Percentiles rank a stretch among this genome's conserved stretches.
These are phyloP conservation scores for Diaprepes abbreviatus DNA, from an alignment of 2,888 invertebrate genomes.

Conservation along the genomic window DNA sequence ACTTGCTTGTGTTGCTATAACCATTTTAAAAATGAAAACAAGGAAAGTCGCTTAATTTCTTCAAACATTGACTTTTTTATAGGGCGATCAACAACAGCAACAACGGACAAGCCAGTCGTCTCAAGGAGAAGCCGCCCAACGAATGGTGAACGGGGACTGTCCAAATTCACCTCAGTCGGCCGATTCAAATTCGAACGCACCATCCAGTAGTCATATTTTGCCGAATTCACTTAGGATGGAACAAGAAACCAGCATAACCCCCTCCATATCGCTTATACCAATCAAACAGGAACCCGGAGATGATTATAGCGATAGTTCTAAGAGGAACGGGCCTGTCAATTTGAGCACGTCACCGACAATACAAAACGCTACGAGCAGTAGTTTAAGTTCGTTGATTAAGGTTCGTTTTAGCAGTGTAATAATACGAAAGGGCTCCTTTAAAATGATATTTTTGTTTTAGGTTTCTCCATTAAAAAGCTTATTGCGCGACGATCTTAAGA, in stretches of 20 bases:
- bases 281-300: conserved; percentile 80
- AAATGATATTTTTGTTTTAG: conserved; percentile 30
- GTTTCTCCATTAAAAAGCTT: conserved; percentile 88
- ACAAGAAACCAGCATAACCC: conserved; percentile 78
- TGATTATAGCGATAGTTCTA: conserved; percentile 66
- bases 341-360: conserved; percentile 62
- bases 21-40: no score
- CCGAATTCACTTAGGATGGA: conserved; percentile 65
- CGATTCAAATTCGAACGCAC: conserved; percentile 81
- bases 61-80: no score
- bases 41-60: no score
- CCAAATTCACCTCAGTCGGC: conserved; percentile 86
- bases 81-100: no score
- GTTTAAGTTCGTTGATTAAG: conserved; percentile 84
- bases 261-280: conserved; percentile 88
- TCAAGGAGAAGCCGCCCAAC: conserved; percentile 56
- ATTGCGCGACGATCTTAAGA: conserved; percentile 85
- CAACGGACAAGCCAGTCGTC: conserved; percentile 57
- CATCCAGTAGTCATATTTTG: conserved; percentile 76
- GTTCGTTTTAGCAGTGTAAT: conserved; percentile 35
- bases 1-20: no score
- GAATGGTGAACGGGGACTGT: conserved; percentile 76
- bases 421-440: no score
- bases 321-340: conserved; percentile 65
- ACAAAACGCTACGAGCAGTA: conserved; percentile 73